Percentiles rank a stretch among this genome's conserved stretches.
Evolutionary conservation across 2,888 invertebrate genomes (phyloP).

Genomic region (Frankliniella intonsa): DNA sequence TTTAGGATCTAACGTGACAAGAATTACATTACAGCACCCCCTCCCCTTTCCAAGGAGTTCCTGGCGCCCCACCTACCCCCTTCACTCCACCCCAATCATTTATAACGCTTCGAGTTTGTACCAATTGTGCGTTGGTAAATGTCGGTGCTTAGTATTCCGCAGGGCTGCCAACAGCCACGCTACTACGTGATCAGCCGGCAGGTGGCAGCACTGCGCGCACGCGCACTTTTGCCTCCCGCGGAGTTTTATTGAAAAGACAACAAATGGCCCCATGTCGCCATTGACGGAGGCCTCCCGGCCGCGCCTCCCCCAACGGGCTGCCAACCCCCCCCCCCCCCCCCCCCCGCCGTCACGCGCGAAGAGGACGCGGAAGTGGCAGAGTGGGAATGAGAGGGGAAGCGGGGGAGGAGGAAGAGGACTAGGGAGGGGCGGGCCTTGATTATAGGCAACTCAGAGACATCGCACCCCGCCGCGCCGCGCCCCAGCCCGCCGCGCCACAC

Average conservation of each 20-base stretch:
- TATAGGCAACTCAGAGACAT: no score
- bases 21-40: not conserved
- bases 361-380: not conserved
- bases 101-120: constrained; percentile 26
- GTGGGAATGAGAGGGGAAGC: not conserved
- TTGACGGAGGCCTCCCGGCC: no score
- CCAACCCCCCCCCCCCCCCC: no score
- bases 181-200: constrained; percentile 9
- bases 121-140: constrained; percentile 25
- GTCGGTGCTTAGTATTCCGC: constrained; percentile 13
- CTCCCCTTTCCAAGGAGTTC: not conserved
- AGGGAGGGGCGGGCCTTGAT: not conserved
- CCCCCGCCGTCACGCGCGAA: no score
- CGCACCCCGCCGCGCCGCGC: not conserved
- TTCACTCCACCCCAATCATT: not conserved
- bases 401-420: not conserved
- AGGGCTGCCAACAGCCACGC: constrained; percentile 5
- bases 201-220: not conserved
- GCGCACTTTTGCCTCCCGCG: not conserved
- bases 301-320: not conserved
- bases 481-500: not conserved
- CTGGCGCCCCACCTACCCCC: not conserved
- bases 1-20: constrained; percentile 3
- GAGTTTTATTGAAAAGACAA: constrained; percentile 27
- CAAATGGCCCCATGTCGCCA: constrained; percentile 11